Percentiles rank a stretch among this genome's conserved stretches.
Conservation (phyloP, 92 coral and sea anemone species). For the Paragorgia papillata region DNA sequence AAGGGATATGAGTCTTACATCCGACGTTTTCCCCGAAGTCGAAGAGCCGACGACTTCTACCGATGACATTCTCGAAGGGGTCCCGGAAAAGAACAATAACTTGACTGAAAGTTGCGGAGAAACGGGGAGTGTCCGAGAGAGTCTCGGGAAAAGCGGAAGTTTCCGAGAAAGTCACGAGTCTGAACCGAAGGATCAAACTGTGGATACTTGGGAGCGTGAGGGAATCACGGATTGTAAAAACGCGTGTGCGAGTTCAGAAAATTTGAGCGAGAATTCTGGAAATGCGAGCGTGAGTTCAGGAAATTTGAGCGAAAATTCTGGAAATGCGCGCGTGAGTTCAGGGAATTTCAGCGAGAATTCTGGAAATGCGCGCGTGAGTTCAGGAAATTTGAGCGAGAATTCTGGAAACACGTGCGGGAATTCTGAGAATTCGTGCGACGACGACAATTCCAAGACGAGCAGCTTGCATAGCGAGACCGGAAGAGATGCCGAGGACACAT, state of each 20-base stretch:
- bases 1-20: neutral
- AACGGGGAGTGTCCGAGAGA: neutral
- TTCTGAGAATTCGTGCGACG: neutral
- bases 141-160: neutral
- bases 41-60: neutral
- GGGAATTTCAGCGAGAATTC: no score
- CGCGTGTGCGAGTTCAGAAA: no score
- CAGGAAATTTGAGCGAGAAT: no score
- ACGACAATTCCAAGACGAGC: neutral
- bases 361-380: no score
- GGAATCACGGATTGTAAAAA: no score
- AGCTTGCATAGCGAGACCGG: conserved; percentile 23
- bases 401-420: no score
- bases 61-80: neutral
- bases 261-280: no score
- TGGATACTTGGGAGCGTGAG: neutral
- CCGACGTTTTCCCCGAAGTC: conserved; percentile 29
- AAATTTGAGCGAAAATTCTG: no score
- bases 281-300: no score
- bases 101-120: neutral
- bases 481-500: conserved; percentile 4
- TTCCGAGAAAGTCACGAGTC: neutral
- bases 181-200: neutral
- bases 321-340: no score
- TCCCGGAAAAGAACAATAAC: neutral